A percentile compares a stretch with the other conserved stretches of the same genome.
These are phyloP conservation scores for Octomys mimax DNA, from an alignment of 2,797 vertebrate genomes.

Conservation along the genomic window DNA sequence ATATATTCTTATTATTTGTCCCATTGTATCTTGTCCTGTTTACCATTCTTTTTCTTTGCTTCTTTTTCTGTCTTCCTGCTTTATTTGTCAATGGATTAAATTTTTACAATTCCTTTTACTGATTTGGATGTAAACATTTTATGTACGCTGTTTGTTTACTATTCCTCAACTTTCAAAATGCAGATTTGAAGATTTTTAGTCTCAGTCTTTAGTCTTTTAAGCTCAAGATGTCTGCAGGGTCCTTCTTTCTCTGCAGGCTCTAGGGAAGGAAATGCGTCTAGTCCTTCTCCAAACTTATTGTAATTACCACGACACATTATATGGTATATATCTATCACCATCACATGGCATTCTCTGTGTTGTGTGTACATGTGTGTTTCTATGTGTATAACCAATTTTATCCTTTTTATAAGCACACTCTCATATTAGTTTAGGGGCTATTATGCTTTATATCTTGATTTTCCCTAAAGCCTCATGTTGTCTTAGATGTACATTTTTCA, in stretches of 20 bases:
- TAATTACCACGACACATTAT: background rate
- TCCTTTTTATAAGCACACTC: background rate
- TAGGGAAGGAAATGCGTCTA: background rate
- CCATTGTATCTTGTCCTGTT: constrained; percentile 4
- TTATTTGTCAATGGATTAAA: background rate
- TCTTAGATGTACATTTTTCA: background rate
- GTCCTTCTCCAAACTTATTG: background rate
- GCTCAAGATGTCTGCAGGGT: background rate
- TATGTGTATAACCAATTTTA: background rate
- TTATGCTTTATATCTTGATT: background rate
- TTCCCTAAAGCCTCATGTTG: background rate
- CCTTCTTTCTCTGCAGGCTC: background rate
- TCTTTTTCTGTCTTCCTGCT: background rate
- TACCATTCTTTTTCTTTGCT: background rate
- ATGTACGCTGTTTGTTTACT: background rate
- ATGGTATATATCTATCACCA: background rate
- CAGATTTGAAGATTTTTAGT: background rate
- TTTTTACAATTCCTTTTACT: background rate
- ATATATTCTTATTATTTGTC: constrained; percentile 16
- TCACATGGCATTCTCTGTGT: background rate
- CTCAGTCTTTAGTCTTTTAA: background rate
- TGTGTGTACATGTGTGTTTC: background rate
- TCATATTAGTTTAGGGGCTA: background rate
- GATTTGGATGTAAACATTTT: background rate
- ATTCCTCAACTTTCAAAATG: background rate